These are phyloP conservation scores for Vireo altiloquus DNA, from an alignment of 2,113 vertebrate species.

Conservation along the genomic window DNA sequence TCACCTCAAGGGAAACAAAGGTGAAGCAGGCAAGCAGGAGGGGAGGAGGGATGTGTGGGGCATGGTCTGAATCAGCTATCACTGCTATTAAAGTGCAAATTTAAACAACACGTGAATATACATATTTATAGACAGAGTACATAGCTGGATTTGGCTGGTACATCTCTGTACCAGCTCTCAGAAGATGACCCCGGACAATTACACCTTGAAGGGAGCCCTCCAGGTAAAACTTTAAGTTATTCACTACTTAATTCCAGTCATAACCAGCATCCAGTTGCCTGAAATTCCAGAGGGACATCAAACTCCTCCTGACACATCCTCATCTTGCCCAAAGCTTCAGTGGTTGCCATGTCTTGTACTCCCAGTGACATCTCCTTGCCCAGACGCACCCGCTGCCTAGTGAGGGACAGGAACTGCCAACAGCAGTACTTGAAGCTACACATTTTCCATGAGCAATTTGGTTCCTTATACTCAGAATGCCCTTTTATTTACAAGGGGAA, in stretches of 20 bases:
- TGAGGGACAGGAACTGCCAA: not conserved
- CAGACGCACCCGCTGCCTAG: not conserved
- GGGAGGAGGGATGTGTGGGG: not conserved
- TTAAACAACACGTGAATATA: not conserved
- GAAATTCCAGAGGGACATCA: not conserved
- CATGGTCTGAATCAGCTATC: not conserved
- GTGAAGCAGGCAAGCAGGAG: not conserved
- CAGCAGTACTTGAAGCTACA: not conserved
- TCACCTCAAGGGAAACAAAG: not conserved
- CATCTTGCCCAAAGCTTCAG: not conserved
- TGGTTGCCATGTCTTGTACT: not conserved
- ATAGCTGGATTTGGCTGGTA: not conserved
- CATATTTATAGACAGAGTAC: not conserved
- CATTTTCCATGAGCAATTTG: not conserved
- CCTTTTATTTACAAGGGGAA: not conserved
- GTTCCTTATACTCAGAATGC: not conserved
- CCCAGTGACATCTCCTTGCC: not conserved
- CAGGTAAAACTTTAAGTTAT: not conserved
- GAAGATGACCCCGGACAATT: not conserved
- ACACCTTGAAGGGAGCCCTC: not conserved
- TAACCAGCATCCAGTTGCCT: not conserved
- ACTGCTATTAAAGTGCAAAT: not conserved
- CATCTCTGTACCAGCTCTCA: not conserved
- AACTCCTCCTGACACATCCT: not conserved
- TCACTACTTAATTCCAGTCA: not conserved